Evolutionary conservation across 1,140 invertebrate species (phyloP), one percentile per base, ranked within the genome.

Genomic region (Macrobrachium rosenbergii): DNA sequence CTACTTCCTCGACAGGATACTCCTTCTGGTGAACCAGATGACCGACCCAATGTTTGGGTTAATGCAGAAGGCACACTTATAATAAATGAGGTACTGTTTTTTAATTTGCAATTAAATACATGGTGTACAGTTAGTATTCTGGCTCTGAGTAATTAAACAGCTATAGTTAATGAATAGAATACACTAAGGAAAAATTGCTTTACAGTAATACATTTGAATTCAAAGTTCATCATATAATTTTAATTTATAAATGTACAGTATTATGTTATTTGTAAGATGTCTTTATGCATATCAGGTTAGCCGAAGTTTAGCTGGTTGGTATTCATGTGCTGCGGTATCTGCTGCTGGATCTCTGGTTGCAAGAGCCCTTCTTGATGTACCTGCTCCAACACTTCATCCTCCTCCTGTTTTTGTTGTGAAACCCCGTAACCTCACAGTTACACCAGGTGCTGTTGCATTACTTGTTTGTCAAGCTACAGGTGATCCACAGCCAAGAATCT

Each of bases 351-450:
- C 96, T 5, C 95, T 94, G 52, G 96, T 96, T 45, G 95, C 95
- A 8, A 94, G 95, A 67, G 96, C 96, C 23, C 95, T 94, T 91
- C 93, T 98, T 60, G 95, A 96, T 92, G 93, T 96, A 3, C 88
- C 89, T 12, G 85, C 84, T 28, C 84, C 88, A 43, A 95, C 89
- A 95, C 96, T 90, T 19, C 93, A 95, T 6, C 96, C 97, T 6
- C 98, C 98, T 2, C 98, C 97, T 23, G 95, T 98, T 80, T 97
- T 99, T 87, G 94, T 96, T 91, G 93, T 97, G 75, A 97, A 96
- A 2, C 97, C 97, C 21, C 94, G 95, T 43, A 98, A 98, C 93
- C 97, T 98, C 92, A 98, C 97, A 0, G 91, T 98, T 12, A 95
- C 96, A 6, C 91, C 96, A 60, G 95, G 95, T 84, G 95, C 95